phyloP scores from a whole-genome alignment of 2,797 vertebrate genomes.

The Pipistrellus pipistrellus region DNA sequence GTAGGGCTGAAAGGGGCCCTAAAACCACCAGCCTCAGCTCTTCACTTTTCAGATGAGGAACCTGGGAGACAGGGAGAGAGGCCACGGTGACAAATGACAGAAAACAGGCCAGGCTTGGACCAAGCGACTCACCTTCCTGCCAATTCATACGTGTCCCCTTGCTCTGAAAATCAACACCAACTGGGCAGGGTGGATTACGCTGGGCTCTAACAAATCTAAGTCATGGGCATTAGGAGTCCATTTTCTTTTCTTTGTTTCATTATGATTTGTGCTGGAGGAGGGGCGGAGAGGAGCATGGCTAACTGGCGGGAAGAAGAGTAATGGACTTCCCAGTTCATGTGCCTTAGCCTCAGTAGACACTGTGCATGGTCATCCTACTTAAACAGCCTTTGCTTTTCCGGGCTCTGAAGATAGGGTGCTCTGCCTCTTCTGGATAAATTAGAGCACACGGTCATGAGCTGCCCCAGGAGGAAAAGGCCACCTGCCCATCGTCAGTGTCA shows the following conservation, averaged over 20 bases:
- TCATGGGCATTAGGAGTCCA: background rate
- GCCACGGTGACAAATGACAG: background rate
- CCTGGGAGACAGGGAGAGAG: constrained; percentile 35
- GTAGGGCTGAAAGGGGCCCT: no score
- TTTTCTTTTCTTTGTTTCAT: background rate
- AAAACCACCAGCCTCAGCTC: background rate
- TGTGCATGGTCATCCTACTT: constrained; percentile 41
- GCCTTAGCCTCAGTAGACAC: rapidly evolving
- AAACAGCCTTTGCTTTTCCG: constrained; percentile 61
- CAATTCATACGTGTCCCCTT: no score
- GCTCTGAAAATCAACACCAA: background rate
- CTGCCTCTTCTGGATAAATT: background rate
- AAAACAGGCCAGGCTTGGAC: background rate
- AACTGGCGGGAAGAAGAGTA: background rate
- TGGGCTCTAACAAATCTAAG: background rate
- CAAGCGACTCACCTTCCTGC: rapidly evolving
- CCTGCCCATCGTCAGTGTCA: background rate
- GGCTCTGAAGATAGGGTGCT: background rate
- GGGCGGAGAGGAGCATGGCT: background rate
- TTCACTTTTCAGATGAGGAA: constrained; percentile 70
- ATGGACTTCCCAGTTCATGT: background rate
- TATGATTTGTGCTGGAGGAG: background rate
- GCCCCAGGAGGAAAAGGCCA: background rate
- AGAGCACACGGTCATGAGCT: background rate
- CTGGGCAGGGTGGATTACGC: no score